A percentile compares a stretch with the other conserved stretches of the same genome.
Evolutionary conservation across 2,113 vertebrate species (phyloP).

Genomic region (Isurus oxyrinchus): DNA sequence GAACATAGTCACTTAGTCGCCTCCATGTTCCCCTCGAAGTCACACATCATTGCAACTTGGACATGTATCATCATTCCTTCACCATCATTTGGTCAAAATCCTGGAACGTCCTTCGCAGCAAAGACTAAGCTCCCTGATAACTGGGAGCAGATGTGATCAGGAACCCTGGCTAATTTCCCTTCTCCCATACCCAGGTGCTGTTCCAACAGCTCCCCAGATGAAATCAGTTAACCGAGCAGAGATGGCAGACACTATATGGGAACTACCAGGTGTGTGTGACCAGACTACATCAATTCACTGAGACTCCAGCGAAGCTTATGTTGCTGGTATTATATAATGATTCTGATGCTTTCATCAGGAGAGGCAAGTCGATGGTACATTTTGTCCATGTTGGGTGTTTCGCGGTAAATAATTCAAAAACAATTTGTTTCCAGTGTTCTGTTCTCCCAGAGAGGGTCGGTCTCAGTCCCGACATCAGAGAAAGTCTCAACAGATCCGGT

Average conservation of each 20-base stretch:
- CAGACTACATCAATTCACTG: neutral
- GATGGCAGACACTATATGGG: neutral
- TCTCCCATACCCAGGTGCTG: neutral
- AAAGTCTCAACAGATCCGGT: neutral
- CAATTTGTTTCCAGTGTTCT: neutral
- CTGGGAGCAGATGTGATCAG: neutral
- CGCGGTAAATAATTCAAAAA: neutral
- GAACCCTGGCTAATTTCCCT: neutral
- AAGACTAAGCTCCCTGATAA: neutral
- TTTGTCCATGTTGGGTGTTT: neutral
- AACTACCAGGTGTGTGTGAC: neutral
- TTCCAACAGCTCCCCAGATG: neutral
- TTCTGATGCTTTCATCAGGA: neutral
- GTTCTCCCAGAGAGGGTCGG: neutral
- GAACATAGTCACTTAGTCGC: too few species aligned
- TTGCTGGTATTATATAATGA: neutral
- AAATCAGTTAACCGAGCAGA: neutral
- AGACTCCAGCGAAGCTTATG: neutral
- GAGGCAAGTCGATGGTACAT: neutral
- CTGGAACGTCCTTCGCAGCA: too few species aligned
- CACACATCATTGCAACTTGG: too few species aligned
- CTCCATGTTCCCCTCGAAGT: too few species aligned
- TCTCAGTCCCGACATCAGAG: neutral
- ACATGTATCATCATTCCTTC: too few species aligned
- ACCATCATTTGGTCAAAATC: too few species aligned